Base-by-base conservation (phyloP, 1,140 invertebrate species). In the Vanessa atalanta region DNA sequence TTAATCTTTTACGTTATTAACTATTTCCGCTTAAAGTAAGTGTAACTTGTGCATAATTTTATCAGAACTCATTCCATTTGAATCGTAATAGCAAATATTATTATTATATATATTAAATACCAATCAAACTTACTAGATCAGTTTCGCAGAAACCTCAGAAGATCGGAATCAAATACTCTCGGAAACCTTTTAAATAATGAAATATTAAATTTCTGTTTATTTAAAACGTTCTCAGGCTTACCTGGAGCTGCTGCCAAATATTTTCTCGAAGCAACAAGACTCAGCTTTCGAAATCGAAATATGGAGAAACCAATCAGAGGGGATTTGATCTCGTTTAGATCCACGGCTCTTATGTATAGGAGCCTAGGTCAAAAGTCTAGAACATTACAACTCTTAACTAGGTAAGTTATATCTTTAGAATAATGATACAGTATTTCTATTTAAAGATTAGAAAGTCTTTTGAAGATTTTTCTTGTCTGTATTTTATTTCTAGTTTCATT, bases 291-390 rank as follows among this genome's bases (percentile, higher is more conserved):
- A 64, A 76, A 82, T 48, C 79, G 86, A 13, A 79, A 80, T 66
- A 71, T 85, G 8, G 85, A 86, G 6, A 83, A 79, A 37, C 75
- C 82, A 12, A 61, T 86, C 0, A 79, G 87, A 65, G 81, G 78
- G 8, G 90, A 92, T 72, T 82, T 91, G 16, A 82, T 90, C 47
- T 83, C 88, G 3, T 81, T 90, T 43, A 79, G 90, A 69, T 84
- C 80, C 15, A 85, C 89, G 4, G 90, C 89, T 0, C 79, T 92
- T 0, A 85, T 87, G 81, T 89, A 87, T 74, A 79, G 90, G 5
- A 79, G 82, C 12, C 73, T 88, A 55, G 90, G 89, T 23, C 90
- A 92, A 61, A 89, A 87, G 73, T 90, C 89, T 6, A 85, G 89
- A 65, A 89, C 81, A 2, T 69, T 92, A 61, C 90, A 92, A 77